Percentiles rank a stretch among this genome's conserved stretches.
Conservation (phyloP, 2,113 vertebrate genomes). For the Ammodramus savannarum region DNA sequence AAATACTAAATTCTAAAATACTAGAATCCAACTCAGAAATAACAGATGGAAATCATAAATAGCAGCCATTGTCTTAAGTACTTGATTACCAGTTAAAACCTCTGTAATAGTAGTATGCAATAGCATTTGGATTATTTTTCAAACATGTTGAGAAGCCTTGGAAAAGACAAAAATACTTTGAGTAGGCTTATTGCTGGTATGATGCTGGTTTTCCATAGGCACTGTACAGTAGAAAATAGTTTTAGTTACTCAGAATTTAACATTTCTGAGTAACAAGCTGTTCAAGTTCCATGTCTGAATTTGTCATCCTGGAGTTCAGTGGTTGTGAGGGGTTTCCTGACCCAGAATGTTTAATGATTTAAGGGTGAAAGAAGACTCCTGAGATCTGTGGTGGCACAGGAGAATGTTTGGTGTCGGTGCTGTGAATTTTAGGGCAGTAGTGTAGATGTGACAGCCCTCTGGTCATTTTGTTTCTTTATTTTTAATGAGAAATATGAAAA, state of each 20-base stretch:
- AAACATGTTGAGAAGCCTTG: not conserved
- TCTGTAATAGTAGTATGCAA: not conserved
- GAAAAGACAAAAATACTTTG: not conserved
- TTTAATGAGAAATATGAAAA: not conserved
- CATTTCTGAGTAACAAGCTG: not conserved
- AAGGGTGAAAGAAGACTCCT: not conserved
- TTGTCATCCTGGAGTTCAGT: not conserved
- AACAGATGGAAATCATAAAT: not conserved
- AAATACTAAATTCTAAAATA: too few relatives aligned
- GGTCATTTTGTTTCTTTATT: not conserved
- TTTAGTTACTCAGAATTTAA: too few relatives aligned
- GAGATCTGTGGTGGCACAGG: not conserved
- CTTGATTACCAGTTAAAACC: not conserved
- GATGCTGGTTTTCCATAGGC: not conserved
- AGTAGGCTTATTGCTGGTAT: not conserved
- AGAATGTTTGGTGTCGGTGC: not conserved
- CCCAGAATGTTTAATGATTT: not conserved
- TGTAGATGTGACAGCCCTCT: not conserved
- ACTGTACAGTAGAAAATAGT: not conserved
- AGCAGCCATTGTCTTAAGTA: not conserved
- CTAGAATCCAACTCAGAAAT: not conserved
- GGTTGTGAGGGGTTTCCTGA: constrained; percentile 14
- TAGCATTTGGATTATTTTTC: not conserved
- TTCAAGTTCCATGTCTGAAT: not conserved
- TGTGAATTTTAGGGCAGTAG: not conserved